A percentile compares a stretch with the other conserved stretches of the same genome.
Evolutionary conservation across 2,888 invertebrate species (phyloP).

Genomic region (Anthophora plumipes): DNA sequence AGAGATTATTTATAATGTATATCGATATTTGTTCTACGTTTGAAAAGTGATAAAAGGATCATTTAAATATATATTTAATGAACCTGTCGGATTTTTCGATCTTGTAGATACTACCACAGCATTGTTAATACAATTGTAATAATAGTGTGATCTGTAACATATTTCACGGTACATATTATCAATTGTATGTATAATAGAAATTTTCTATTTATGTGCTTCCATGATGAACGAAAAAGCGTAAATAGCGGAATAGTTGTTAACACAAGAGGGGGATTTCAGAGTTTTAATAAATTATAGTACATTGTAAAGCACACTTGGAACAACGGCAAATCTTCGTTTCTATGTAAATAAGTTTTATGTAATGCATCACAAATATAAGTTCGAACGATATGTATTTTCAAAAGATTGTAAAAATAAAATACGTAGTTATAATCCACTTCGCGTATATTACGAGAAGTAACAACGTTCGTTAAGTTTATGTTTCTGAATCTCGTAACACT

Average conservation of each 20-base stretch:
- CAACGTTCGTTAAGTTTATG: background rate
- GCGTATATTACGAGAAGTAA: background rate
- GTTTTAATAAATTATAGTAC: constrained; percentile 34
- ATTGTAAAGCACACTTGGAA: constrained; percentile 47
- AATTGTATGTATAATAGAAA: constrained; percentile 50
- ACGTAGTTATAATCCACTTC: constrained; percentile 20
- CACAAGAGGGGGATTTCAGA: constrained; percentile 19
- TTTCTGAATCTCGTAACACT: background rate
- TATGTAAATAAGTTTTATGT: constrained; percentile 60
- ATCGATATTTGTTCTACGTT: constrained; percentile 31
- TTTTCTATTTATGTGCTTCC: constrained; percentile 67
- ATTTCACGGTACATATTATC: constrained; percentile 47
- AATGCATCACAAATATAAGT: constrained; percentile 40
- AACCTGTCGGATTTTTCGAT: constrained; percentile 36
- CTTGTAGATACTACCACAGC: constrained; percentile 51
- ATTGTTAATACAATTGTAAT: constrained; percentile 58
- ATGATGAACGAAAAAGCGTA: constrained; percentile 23
- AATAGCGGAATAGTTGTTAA: constrained; percentile 19
- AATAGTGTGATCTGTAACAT: constrained; percentile 52
- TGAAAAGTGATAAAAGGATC: constrained; percentile 29
- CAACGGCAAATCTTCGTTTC: constrained; percentile 37
- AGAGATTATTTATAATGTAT: constrained; percentile 31
- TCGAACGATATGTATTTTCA: constrained; percentile 46
- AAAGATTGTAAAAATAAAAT: constrained; percentile 49
- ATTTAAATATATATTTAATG: constrained; percentile 34